phyloP scores from a whole-genome alignment of 2,113 vertebrate species.

The Amblyopsis rosae region DNA sequence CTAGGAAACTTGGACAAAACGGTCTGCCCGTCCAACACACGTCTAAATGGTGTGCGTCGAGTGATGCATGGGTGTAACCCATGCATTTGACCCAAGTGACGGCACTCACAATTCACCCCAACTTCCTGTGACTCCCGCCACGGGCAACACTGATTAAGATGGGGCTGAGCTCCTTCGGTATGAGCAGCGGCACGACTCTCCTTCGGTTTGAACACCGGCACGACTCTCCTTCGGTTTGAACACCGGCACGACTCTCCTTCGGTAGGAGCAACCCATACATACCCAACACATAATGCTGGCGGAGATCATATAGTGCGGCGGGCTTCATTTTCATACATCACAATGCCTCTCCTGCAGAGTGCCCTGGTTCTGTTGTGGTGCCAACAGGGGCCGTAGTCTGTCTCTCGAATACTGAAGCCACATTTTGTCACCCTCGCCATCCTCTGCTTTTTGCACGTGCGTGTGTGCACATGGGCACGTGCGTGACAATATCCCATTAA shows the following conservation, averaged over 20 bases:
- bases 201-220: constrained; percentile 3
- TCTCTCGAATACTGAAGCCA: constrained; percentile 43
- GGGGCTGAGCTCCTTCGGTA: constrained; percentile 26
- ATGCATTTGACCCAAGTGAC: constrained; percentile 3
- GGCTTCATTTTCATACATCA: background rate
- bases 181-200: constrained; percentile 6
- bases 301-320: constrained; percentile 5
- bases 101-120: constrained; percentile 17
- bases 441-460: constrained; percentile 16
- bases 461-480: background rate
- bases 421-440: constrained; percentile 37
- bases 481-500: background rate
- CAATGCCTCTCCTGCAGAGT: constrained; percentile 1
- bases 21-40: background rate
- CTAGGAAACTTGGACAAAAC: background rate
- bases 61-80: background rate
- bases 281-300: constrained; percentile 26
- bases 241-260: no score
- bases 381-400: constrained; percentile 17
- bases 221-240: constrained; percentile 12
- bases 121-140: constrained; percentile 12
- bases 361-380: constrained; percentile 39
- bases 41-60: background rate
- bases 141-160: constrained; percentile 24
- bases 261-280: no score